Base-by-base conservation (phyloP, 1,140 invertebrate genomes). In the Leptinotarsa undecemlineata region DNA sequence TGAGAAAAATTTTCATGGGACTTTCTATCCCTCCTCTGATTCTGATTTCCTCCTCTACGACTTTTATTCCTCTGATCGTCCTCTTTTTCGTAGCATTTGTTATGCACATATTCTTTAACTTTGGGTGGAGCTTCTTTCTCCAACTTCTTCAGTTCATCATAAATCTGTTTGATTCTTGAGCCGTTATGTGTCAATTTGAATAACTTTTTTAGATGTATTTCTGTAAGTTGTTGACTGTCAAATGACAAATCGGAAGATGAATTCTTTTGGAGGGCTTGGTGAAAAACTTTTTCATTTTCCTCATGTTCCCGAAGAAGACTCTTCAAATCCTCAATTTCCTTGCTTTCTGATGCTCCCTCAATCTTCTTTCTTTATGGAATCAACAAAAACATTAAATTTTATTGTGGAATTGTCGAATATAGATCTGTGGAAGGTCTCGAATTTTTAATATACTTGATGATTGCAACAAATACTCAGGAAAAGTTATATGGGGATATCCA, bases 131-230 rank as follows among this genome's bases (percentile, higher is more conserved):
- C 79, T 48, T 79, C 74, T 1, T 64, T 69, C 4, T 74, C 70
- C 1, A 75, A 48, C 5, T 69, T 73, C 33, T 78, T 78, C 48
- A 78, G 81, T 5, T 62, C 70, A 3, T 74, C 48, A 63, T 77
- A 80, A 15, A 82, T 62, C 19, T 79, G 66, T 47, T 77, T 78
- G 8, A 82, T 82, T 73, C 79, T 81, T 57, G 77, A 61, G 14
- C 81, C 82, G 63, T 78, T 82, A 20, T 78, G 74, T 48, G 63
- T 68, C 19, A 82, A 72, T 13, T 76, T 76, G 48, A 78, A 81
- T 48, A 82, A 74, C 23, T 72, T 60, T 64, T 79, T 14, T 19
- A 79, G 72, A 26, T 76, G 71, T 47, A 75, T 69, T 2, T 78
- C 70, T 14, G 76, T 72, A 20, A 81, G 61, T 1, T 47, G 14